These are phyloP conservation scores for Sebastiscus tertius DNA, from an alignment of 2,797 vertebrate species.

Conservation along the genomic window DNA sequence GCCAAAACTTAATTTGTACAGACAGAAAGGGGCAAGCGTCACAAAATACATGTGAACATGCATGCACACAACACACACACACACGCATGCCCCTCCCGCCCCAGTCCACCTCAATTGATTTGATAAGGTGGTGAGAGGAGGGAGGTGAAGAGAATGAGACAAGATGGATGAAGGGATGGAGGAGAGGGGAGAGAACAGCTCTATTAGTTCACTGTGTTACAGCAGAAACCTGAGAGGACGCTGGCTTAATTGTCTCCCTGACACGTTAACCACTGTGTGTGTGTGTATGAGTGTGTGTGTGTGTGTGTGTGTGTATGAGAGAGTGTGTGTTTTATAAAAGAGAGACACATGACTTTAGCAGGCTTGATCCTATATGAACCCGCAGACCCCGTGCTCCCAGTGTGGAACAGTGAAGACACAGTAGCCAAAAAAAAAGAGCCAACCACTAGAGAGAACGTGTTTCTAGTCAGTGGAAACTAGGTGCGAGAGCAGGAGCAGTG, in stretches of 20 bases:
- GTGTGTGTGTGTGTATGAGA: conserved; percentile 15
- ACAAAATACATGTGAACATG: background rate
- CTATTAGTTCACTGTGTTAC: conserved; percentile 82
- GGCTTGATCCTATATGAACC: background rate
- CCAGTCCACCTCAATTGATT: conserved; percentile 55
- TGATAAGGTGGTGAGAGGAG: conserved; percentile 39
- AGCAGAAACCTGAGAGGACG: conserved; percentile 84
- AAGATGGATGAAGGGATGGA: conserved; percentile 25
- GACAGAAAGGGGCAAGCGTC: background rate
- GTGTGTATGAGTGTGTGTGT: conserved; percentile 51
- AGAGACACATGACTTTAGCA: background rate
- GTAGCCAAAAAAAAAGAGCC: conserved; percentile 78
- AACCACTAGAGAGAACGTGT: conserved; percentile 85
- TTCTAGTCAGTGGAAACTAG: conserved; percentile 86
- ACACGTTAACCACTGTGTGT: conserved; percentile 78
- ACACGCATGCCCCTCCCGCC: background rate
- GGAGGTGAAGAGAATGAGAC: conserved; percentile 44
- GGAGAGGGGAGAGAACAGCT: conserved; percentile 54
- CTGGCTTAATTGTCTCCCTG: conserved; percentile 86
- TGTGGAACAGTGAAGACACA: conserved; percentile 56
- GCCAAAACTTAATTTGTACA: conserved; percentile 8
- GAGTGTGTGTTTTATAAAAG: background rate
- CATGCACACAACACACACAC: background rate
- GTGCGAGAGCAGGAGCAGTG: conserved; percentile 63
- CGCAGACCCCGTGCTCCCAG: background rate